Evolutionary conservation across 2,888 invertebrate species (phyloP), one percentile per base, ranked within the genome.

Genomic region (Rhagium mordax): DNA sequence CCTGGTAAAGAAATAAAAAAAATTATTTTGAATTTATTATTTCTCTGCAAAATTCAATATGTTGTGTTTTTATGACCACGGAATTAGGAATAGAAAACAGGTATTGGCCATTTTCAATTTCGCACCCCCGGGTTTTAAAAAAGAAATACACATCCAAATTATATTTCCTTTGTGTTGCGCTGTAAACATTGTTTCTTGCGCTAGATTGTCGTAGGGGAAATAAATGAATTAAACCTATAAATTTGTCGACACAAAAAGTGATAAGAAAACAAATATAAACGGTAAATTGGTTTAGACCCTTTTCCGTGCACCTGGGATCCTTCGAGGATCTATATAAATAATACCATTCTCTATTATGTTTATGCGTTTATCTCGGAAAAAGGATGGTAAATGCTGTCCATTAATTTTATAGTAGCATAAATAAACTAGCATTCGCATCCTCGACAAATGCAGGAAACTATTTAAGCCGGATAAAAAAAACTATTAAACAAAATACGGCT

Each of bases 241-340:
- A 70, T 70, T 61, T 41, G 53, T 33, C 33, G 60, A 18, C 60
- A 48, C 53, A 71, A 71, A 70, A 71, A 71, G 64, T 65, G 70
- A 71, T 65, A 71, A 64, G 70, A 71, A 71, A 71, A 71, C 70
- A 71, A 71, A 71, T 65, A 71, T 64, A 57, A 64, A 64, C 70
- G 70, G 64, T 55, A 65, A 71, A 71, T 71, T 71, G 70, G 70
- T 71, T 69, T 48, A 57, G 65, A 65, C 65, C 70, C 53, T 65
- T 60, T 65, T 16, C 27, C 18, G 64, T 21, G 49, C 70, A 71
- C 70, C 70, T 71, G 70, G 64, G 55, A 27, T 48, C 49, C 16
- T 57, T 41, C 62, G 21, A 27, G 20, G 29, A 55, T 55, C 70
- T 53, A 70, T 70, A 70, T 65, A 71, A 71, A 71, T 55, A 65